These are phyloP conservation scores for Gnathochromis pfefferi DNA, from an alignment of 2,113 vertebrate species.

Conservation along the genomic window DNA sequence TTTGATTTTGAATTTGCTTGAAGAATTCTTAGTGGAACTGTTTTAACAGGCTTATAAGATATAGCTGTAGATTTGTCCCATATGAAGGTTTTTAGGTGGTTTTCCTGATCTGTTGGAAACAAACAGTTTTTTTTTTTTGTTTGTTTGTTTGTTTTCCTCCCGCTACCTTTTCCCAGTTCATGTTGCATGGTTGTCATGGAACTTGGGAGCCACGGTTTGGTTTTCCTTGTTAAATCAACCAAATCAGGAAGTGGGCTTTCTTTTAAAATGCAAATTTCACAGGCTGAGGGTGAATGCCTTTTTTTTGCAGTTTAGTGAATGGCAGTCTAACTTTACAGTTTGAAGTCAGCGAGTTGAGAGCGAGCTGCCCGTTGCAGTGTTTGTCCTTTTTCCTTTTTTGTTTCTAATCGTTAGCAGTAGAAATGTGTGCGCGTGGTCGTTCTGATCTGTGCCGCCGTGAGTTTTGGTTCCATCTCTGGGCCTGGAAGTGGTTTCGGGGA, in stretches of 20 bases:
- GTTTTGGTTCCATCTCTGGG: background rate
- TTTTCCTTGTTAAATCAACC: conserved; percentile 14
- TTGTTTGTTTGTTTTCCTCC: fast-evolving
- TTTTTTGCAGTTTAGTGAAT: background rate
- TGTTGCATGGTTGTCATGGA: background rate
- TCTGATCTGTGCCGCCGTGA: background rate
- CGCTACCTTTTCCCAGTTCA: background rate
- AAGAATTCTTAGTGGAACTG: background rate
- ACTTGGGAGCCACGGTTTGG: background rate
- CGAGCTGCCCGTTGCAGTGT: background rate
- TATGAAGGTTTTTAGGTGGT: background rate
- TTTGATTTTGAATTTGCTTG: background rate
- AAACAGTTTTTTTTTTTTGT: background rate
- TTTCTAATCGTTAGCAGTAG: background rate
- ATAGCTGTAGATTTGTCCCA: background rate
- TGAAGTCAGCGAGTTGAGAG: background rate
- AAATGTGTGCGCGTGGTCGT: background rate
- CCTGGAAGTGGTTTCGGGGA: conserved; percentile 11
- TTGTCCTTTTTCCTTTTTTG: background rate
- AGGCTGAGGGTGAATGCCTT: background rate
- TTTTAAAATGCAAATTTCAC: conserved; percentile 27
- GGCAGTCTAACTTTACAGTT: background rate
- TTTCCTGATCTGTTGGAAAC: background rate
- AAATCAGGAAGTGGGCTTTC: background rate
- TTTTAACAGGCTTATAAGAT: background rate